A percentile compares a stretch with the other conserved stretches of the same genome.
Evolutionary conservation across 2,888 invertebrate genomes (phyloP).

Genomic region (Sphaeridia pumilis): DNA sequence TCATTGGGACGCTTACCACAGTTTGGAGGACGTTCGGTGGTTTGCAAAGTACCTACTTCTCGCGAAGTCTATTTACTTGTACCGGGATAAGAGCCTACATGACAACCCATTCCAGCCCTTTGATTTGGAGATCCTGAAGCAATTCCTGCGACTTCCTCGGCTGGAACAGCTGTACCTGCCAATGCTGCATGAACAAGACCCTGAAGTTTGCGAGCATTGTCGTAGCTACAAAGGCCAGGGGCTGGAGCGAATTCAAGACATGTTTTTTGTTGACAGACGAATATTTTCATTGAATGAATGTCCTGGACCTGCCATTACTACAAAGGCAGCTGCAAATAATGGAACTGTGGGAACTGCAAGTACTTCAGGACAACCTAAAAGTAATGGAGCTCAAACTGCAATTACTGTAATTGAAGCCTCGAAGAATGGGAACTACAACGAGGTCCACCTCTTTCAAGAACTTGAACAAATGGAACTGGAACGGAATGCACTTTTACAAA

Average conservation of each 20-base stretch:
- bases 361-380: no score
- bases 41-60: conserved; percentile 6
- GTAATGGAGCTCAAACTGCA: no score
- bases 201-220: conserved; percentile 2
- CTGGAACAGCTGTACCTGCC: conserved; percentile 7
- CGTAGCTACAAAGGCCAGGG: neutral
- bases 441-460: no score
- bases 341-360: no score
- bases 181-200: conserved; percentile 5
- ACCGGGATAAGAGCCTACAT: conserved; percentile 7
- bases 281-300: no score
- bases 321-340: no score
- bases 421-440: no score
- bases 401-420: no score
- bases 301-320: no score
- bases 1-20: conserved; percentile 10
- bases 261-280: conserved; percentile 6
- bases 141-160: conserved; percentile 4
- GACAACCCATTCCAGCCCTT: conserved; percentile 6
- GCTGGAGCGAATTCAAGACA: neutral
- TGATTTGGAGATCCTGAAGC: neutral
- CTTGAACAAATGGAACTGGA: no score
- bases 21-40: conserved; percentile 4
- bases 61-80: conserved; percentile 2
- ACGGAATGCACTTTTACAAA: no score